Evolutionary conservation across 1,140 invertebrate genomes (phyloP).

Genomic region (Penaeus japonicus): DNA sequence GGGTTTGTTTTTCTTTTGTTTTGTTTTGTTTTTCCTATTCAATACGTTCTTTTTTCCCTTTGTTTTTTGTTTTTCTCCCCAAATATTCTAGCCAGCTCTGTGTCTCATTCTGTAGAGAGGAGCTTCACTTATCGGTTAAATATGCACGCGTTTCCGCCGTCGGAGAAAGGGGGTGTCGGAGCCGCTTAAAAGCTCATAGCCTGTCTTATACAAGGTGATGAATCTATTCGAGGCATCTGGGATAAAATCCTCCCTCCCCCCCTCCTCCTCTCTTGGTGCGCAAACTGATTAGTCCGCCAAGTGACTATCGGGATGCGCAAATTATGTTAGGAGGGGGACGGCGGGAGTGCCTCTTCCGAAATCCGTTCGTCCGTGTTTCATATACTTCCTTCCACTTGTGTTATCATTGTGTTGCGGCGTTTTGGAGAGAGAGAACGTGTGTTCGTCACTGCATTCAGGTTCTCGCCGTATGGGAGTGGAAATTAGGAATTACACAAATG

Average conservation of each 20-base stretch:
- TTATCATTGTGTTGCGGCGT: not conserved
- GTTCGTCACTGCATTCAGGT: no score
- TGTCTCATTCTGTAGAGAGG: no score
- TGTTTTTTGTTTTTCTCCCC: no score
- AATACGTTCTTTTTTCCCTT: no score
- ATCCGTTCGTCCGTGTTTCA: not conserved
- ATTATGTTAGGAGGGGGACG: conserved; percentile 26
- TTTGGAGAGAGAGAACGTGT: no score
- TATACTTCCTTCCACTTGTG: not conserved
- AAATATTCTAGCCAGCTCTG: no score
- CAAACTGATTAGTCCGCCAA: conserved; percentile 34
- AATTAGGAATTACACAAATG: no score
- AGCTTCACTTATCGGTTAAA: no score
- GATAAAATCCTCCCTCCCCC: not conserved
- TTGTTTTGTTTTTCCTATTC: no score
- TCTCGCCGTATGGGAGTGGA: no score
- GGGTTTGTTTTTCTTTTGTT: no score
- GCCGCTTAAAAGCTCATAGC: not conserved
- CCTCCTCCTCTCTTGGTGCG: conserved; percentile 2
- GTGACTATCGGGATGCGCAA: conserved; percentile 35
- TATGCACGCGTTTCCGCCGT: no score
- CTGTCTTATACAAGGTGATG: not conserved
- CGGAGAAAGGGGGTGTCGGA: not conserved
- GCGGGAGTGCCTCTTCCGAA: not conserved
- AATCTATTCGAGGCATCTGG: not conserved